phyloP scores from a whole-genome alignment of 1,140 invertebrate species.

The Listronotus oregonensis region DNA sequence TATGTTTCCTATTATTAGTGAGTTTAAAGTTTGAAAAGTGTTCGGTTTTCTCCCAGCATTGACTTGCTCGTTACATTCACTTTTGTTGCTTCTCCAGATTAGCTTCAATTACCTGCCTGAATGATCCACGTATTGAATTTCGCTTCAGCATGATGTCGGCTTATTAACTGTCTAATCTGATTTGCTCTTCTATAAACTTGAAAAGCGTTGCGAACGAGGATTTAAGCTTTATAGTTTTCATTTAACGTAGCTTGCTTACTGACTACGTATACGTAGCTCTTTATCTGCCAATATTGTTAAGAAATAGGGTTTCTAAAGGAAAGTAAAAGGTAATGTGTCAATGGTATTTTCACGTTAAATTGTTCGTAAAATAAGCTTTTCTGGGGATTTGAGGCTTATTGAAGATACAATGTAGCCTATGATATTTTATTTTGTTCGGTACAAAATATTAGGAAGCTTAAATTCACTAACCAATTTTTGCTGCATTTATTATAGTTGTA shows the following conservation, averaged over 20 bases:
- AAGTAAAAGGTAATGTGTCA: conserved; percentile 28
- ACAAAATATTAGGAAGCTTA: too few relatives aligned
- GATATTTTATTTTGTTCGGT: background rate
- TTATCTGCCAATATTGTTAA: conserved; percentile 33
- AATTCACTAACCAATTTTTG: too few relatives aligned
- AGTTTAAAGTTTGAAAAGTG: too few relatives aligned
- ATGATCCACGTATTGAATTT: conserved; percentile 31
- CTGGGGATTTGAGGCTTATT: conserved; percentile 2
- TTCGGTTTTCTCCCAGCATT: background rate
- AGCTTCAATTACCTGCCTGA: conserved; percentile 31
- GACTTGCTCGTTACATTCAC: conserved; percentile 16
- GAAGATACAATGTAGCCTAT: background rate
- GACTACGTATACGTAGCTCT: conserved; percentile 16
- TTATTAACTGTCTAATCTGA: conserved; percentile 36
- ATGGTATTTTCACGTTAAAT: conserved; percentile 24
- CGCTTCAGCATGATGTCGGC: conserved; percentile 16
- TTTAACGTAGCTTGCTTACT: conserved; percentile 22
- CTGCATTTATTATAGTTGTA: too few relatives aligned
- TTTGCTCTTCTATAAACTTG: conserved; percentile 33
- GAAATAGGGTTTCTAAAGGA: conserved; percentile 24
- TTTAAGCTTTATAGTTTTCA: conserved; percentile 23
- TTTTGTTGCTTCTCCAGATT: conserved; percentile 31
- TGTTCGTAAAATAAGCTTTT: conserved; percentile 14
- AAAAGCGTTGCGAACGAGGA: conserved; percentile 28
- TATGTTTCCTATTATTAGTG: too few relatives aligned